Evolutionary conservation across 2,797 vertebrate species (phyloP), one percentile per base, ranked within the genome.

Genomic region (Vespertilio murinus): DNA sequence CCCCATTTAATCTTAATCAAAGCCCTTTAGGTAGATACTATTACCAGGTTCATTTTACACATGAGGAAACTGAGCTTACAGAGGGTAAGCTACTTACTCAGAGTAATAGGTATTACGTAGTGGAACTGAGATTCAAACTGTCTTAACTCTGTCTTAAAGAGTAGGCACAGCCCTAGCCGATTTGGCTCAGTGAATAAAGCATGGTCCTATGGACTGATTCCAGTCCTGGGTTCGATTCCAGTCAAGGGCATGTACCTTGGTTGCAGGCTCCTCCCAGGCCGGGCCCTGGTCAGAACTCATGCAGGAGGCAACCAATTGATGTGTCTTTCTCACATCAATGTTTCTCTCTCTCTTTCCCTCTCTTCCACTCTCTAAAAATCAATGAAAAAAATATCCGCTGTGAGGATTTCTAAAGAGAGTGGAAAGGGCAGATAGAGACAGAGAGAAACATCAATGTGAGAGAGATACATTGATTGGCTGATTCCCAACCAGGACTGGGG

Each of bases 41-140:
- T 69, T 83, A 42, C 61, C 20, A 79, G n/a, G 22, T 90, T 84
- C 16, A 22, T 92, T 83, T 89, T 91, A 89, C 23, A 86, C 22
- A 40, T 7, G 16, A 93, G 47, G 69, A 94, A 92, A 67, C 84
- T 33, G 79, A 82, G 54, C 65, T 80, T 28, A 47, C 33, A 35
- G 67, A 83, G 30, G 12, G 14, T 30, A 90, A 75, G 40, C 75
- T 89, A 8, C 77, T 80, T 65, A 28, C n/a, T 69, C 69, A 74
- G 88, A 92, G 33, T 54, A 84, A 71, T 12, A 11, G 30, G 22
- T 59, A n/a, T 67, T 90, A 65, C 86, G 52, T 38, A 14, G 49
- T 12, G 35, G 74, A 64, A 8, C 75, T 67, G 40, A 93, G 69
- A 67, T 35, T 85, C 88, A 38, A 61, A 91, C 5, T 30, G 28